Evolutionary conservation across 1,140 invertebrate species (phyloP), one percentile per base, ranked within the genome.

Genomic region (Diabrotica virgifera): DNA sequence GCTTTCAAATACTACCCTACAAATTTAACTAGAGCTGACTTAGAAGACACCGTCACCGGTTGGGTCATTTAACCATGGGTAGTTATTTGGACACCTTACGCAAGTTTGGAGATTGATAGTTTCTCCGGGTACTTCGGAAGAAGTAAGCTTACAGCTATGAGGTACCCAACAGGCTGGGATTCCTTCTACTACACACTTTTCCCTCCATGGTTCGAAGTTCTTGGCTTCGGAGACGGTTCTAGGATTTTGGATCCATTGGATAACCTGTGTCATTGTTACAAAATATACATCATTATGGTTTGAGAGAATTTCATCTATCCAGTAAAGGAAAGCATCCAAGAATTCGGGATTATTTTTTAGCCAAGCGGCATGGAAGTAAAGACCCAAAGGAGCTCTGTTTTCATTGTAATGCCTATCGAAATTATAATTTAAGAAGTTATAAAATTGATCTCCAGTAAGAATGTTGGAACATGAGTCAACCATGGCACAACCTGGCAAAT

Each of bases 301-400:
- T 64, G 87, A 82, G 37, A 96, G 80, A 54, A 95, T 87, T 82
- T 97, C 95, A 76, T 97, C 95, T 69, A 98, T 90, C 93, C 95
- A 97, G 77, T 92, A 94, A 7, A 95, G 84, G 85, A 98, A 94
- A 63, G 93, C 91, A 72, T 96, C 94, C 60, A 96, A 82, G 78
- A 91, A 97, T 78, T 97, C 94, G 38, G 93, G 92, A 73, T 96
- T 96, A 78, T 96, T 95, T 80, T 93, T 96, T 67, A 98, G 82
- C 94, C 95, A 98, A 38, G 94, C 93, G 0, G 95, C 94, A 80
- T 97, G 95, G 90, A 97, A 96, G 80, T 94, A 97, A 6, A 98
- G 86, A 72, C 95, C 95, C 8, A 97, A 80, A 0, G 95, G 95
- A 5, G 95, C 94, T 52, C 94, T 87, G 80, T 97, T 97, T 75